Evolutionary conservation across 2,888 invertebrate species (phyloP), one percentile per base, ranked within the genome.

Genomic region (Amaurobius ferox): DNA sequence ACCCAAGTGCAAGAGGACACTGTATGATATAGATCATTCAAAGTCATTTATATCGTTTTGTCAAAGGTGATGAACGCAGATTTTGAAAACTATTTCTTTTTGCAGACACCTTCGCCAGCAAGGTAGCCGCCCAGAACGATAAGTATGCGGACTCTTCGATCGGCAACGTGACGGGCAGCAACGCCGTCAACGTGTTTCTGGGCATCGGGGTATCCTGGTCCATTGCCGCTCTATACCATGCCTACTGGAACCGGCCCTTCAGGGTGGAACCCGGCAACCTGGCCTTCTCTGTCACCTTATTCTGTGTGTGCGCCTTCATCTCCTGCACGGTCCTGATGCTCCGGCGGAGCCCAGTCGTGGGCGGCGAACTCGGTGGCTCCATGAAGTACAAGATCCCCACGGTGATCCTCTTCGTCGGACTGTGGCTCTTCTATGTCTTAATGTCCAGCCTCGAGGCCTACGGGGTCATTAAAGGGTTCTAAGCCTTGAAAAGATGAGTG

Each of bases 141-240:
- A 96, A 97, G 91, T 96, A 98, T 91, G 99, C 99, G 28, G 99
- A 99, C 91, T 98, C 98, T 40, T 97, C 98, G 88, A 95, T 99
- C 78, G 93, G 93, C 71, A 99, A 99, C 92, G 99, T 99, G 89
- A 99, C 99, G 11, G 99, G 99, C 76, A 98, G 98, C 91, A 99
- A 99, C 92, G 99, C 98, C 77, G 99, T 99, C 89, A 99, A 99
- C 92, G 99, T 99, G 89, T 99, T 99, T 93, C 94, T 99, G 76
- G 99, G 99, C 72, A 98, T 99, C 90, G 99, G 99, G 77, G 95
- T 99, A 87, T 99, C 99, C 87, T 99, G 99, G 99, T 96, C 98
- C 48, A 95, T 99, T 76, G 99, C 99, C 9, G 97, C 99, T 85
- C 93, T 98, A 89, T 96, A 97, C 91, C 98, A 98, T 29, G 80